Base-by-base conservation (phyloP, 2,888 invertebrate genomes). In the Sinotaia quadrata region DNA sequence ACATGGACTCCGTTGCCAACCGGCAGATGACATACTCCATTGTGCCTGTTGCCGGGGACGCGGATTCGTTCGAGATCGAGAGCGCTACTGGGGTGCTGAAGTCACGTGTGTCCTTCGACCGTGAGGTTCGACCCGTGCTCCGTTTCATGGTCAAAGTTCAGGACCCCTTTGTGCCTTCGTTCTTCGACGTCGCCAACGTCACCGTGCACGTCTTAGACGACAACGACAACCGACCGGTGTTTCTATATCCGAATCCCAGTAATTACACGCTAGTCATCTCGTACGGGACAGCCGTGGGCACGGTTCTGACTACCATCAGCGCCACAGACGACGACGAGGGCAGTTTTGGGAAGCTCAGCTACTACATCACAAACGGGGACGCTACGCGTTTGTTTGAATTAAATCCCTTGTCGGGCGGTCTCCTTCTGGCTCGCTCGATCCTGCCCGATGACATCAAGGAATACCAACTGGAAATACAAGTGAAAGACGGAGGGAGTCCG, bases 161-260 rank as follows among this genome's bases (percentile, higher is more conserved):
- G 0, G 98, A 98, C 87, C 93, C 94, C 85, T 82, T 80, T 10
- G 74, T 73, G 33, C 75, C 80, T 5, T 91, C 92, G 24, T 91
- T 92, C 81, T 94, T 94, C 0, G 93, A 95, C 74, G 94, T 92
- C 84, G 94, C 96, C 0, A 94, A 94, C 83, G 94, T 99, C 0
- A 97, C 98, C 87, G 95, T 99, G 78, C 93, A 95, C 0, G 93
- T 99, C 0, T 93, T 94, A 0, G 99, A 99, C 86, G 96, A 97
- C 0, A 99, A 99, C 85, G 99, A 99, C 85, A 98, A 98, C 87
- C 92, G 94, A 5, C 98, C 98, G 0, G 73, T 79, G 7, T 83
- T 86, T 49, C 69, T 76, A 5, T 81, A 81, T 69, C 82, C 85
- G 0, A 75, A 73, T 37, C 78, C 75, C 58, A 73, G 71, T 52